These are phyloP conservation scores for Choloepus didactylus DNA, from an alignment of 2,797 vertebrate genomes.

Conservation along the genomic window DNA sequence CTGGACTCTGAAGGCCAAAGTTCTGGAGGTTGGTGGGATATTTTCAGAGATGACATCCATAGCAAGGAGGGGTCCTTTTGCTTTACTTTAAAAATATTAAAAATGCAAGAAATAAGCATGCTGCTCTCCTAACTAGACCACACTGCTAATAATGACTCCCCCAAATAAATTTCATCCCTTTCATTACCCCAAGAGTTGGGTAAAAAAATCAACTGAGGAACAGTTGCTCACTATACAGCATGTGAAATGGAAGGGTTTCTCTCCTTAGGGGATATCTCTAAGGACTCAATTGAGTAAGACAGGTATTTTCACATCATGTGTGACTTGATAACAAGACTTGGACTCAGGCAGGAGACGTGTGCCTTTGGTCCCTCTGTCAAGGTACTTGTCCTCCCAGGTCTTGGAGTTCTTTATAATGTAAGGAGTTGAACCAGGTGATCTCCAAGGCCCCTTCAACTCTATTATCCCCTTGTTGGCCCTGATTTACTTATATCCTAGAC, in stretches of 20 bases:
- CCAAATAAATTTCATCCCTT: conserved; percentile 24
- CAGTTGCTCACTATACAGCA: not conserved
- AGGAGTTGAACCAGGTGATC: not conserved
- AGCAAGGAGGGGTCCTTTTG: not conserved
- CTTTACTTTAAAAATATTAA: conserved; percentile 48
- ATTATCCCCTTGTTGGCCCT: not conserved
- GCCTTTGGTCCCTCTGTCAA: not conserved
- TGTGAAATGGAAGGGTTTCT: not conserved
- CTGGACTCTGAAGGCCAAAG: not conserved
- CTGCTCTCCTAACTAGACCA: not conserved
- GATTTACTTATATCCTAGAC: not conserved
- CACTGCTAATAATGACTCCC: not conserved
- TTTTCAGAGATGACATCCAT: conserved; percentile 41
- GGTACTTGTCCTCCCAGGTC: not conserved
- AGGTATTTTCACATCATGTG: not conserved
- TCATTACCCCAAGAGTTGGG: not conserved
- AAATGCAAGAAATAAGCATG: not conserved
- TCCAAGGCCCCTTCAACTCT: not conserved
- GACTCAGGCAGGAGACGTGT: not conserved
- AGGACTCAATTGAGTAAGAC: not conserved
- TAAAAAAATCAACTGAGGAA: conserved; percentile 49
- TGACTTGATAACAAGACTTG: not conserved
- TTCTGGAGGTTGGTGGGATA: not conserved
- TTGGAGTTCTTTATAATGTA: conserved; percentile 33
- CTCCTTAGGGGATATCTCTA: not conserved